Evolutionary conservation across 92 coral and sea anemone genomes (phyloP).

Genomic region (Porites evermanni): DNA sequence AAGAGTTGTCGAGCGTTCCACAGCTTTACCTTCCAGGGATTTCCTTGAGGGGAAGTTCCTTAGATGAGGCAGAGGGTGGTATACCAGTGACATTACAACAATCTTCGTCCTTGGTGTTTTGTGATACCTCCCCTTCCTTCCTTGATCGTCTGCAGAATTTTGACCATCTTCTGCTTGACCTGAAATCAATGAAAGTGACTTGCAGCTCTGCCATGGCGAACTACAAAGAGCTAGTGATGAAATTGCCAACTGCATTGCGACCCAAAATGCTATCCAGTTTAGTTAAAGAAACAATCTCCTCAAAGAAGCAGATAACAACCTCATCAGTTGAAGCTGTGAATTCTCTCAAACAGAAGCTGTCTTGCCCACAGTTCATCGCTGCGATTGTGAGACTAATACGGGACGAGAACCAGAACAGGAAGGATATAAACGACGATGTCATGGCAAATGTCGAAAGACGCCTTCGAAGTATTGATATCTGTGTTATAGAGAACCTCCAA

Average conservation of each 20-base stretch:
- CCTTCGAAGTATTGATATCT: slow-evolving; percentile 14
- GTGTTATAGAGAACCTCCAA: neutral
- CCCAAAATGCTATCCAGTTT: slow-evolving; percentile 64
- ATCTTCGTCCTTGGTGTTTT: slow-evolving; percentile 50
- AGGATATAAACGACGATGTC: slow-evolving; percentile 15
- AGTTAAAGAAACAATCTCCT: slow-evolving; percentile 36
- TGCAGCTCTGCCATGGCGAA: neutral
- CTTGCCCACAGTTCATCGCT: slow-evolving; percentile 38
- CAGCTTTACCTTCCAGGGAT: slow-evolving; percentile 59
- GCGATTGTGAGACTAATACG: slow-evolving; percentile 67
- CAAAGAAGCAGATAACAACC: neutral
- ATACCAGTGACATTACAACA: slow-evolving; percentile 21
- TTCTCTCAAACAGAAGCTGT: slow-evolving; percentile 32
- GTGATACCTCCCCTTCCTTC: slow-evolving; percentile 55
- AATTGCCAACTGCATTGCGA: slow-evolving; percentile 45
- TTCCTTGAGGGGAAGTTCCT: neutral
- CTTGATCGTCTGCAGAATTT: slow-evolving; percentile 43
- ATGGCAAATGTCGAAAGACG: slow-evolving; percentile 8
- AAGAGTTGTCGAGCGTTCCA: neutral
- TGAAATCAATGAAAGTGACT: neutral
- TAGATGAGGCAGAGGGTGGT: neutral
- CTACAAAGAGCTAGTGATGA: slow-evolving; percentile 37
- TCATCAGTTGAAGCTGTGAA: neutral
- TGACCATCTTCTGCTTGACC: slow-evolving; percentile 34
- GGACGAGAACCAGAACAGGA: slow-evolving; percentile 43